Evolutionary conservation across 2,797 vertebrate genomes (phyloP).

Genomic region (Ambastaia sidthimunki): DNA sequence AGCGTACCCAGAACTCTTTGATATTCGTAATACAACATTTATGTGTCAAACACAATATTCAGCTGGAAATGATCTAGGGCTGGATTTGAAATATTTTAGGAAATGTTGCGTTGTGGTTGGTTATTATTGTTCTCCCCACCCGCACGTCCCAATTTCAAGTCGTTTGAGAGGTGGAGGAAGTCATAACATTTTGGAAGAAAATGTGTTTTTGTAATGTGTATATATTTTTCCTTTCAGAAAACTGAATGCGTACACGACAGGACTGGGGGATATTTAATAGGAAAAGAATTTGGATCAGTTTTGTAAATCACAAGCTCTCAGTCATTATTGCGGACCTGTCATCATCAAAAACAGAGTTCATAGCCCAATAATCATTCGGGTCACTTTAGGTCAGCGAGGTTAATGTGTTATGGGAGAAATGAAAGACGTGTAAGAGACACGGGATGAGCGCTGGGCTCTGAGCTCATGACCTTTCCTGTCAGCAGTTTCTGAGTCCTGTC

Average conservation of each 20-base stretch:
- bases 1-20: background rate
- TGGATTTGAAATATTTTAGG: background rate
- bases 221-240: too few species aligned
- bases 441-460: background rate
- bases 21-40: background rate
- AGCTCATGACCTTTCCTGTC: slow-evolving; percentile 12
- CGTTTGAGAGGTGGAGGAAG: too few species aligned
- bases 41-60: background rate
- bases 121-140: background rate
- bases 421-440: background rate
- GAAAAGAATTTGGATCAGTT: background rate
- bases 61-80: background rate
- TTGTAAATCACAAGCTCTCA: background rate
- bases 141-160: too few species aligned
- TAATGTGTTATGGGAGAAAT: slow-evolving; percentile 33
- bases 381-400: slow-evolving; percentile 6
- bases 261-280: too few species aligned
- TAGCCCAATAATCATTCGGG: background rate
- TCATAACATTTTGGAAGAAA: too few species aligned
- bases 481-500: slow-evolving; percentile 48
- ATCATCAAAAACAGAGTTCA: background rate
- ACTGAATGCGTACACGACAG: too few species aligned
- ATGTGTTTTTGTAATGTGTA: too few species aligned
- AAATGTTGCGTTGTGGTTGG: background rate
- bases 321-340: slow-evolving; percentile 1